Evolutionary conservation across 2,888 invertebrate species (phyloP).

Genomic region (Nomada ruficornis): DNA sequence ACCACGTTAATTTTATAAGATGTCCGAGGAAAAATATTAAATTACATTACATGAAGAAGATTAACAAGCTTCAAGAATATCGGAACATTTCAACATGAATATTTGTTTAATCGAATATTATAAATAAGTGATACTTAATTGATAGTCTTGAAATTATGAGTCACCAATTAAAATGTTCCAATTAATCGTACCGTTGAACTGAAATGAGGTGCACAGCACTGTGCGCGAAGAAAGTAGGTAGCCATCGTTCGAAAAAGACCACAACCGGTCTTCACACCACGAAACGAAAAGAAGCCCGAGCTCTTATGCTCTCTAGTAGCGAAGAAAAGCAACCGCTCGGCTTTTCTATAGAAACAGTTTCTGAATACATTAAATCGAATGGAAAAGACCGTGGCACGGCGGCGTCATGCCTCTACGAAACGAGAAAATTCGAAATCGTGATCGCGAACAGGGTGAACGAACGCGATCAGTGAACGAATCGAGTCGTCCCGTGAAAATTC

Average conservation of each 20-base stretch:
- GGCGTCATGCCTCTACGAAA: background rate
- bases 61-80: no score
- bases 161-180: no score
- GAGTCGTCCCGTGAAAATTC: background rate
- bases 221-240: conserved; percentile 10
- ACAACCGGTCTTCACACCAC: background rate
- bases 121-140: no score
- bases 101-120: no score
- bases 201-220: no score
- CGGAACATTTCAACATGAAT: no score
- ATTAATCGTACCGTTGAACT: no score
- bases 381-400: background rate
- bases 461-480: background rate
- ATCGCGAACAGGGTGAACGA: conserved; percentile 2
- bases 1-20: no score
- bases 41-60: no score
- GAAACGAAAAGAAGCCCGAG: background rate
- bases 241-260: background rate
- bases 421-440: conserved; percentile 30
- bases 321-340: background rate
- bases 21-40: no score
- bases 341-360: conserved; percentile 1
- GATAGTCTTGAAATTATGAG: no score
- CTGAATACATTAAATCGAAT: conserved; percentile 22
- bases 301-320: background rate